phyloP scores from a whole-genome alignment of 2,888 invertebrate genomes.

The Tachystola acroxantha region DNA sequence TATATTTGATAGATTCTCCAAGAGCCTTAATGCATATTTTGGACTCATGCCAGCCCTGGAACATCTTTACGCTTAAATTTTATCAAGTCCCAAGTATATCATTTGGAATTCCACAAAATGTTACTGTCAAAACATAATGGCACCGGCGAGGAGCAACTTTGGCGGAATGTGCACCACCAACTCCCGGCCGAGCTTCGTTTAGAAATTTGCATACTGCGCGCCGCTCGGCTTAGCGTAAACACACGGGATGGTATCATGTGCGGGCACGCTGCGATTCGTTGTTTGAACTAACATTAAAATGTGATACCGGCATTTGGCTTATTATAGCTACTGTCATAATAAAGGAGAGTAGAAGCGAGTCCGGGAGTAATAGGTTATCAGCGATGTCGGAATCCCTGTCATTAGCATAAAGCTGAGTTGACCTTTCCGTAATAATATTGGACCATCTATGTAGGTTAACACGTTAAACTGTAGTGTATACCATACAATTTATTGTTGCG shows the following conservation, averaged over 20 bases:
- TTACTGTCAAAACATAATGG: slow-evolving; percentile 13
- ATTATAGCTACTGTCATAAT: too few species aligned
- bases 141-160: slow-evolving; percentile 9
- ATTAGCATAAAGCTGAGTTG: too few species aligned
- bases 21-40: too few species aligned
- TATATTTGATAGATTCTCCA: too few species aligned
- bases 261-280: not conserved
- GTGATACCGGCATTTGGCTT: too few species aligned
- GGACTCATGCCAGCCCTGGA: not conserved
- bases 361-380: too few species aligned
- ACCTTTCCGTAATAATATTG: too few species aligned
- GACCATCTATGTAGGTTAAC: too few species aligned
- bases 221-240: slow-evolving; percentile 7
- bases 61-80: slow-evolving; percentile 4
- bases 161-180: slow-evolving; percentile 9
- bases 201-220: slow-evolving; percentile 21
- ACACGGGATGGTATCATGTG: slow-evolving; percentile 1
- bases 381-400: too few species aligned
- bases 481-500: too few species aligned
- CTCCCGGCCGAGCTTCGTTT: slow-evolving; percentile 20
- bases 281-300: not conserved
- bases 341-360: too few species aligned
- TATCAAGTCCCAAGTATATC: slow-evolving; percentile 9
- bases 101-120: slow-evolving; percentile 11
- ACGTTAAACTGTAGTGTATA: too few species aligned